Evolutionary conservation across 2,888 invertebrate species (phyloP).

Genomic region (Drosophila stalkeri): DNA sequence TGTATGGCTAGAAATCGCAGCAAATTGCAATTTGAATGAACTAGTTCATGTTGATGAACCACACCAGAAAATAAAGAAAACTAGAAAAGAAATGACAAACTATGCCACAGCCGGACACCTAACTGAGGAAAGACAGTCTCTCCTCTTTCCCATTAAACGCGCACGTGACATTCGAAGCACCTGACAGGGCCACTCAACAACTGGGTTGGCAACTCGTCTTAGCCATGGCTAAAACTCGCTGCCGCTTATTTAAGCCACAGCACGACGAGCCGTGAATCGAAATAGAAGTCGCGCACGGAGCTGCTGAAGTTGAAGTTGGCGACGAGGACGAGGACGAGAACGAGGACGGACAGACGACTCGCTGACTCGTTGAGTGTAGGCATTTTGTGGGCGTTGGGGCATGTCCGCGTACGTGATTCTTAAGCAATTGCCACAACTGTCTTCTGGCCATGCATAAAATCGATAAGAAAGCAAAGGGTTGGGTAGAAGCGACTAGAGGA

Average conservation of each 20-base stretch:
- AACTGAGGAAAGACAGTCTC: slow-evolving; percentile 19
- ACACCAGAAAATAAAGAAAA: not conserved
- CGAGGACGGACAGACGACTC: not conserved
- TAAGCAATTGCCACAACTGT: slow-evolving; percentile 53
- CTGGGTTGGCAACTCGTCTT: slow-evolving; percentile 20
- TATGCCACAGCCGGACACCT: slow-evolving; percentile 20
- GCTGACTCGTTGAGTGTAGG: slow-evolving; percentile 17
- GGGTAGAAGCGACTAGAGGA: not conserved
- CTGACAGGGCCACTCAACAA: slow-evolving; percentile 44
- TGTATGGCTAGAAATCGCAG: slow-evolving; percentile 29
- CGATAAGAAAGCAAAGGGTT: slow-evolving; percentile 30
- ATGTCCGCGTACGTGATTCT: slow-evolving; percentile 69
- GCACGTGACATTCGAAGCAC: slow-evolving; percentile 58
- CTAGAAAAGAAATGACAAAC: slow-evolving; percentile 17
- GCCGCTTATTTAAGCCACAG: slow-evolving; percentile 56
- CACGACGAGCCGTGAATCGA: slow-evolving; percentile 27
- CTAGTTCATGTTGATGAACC: slow-evolving; percentile 49
- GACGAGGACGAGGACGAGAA: not conserved
- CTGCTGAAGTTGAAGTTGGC: not conserved
- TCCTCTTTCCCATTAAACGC: not conserved
- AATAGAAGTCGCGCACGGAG: slow-evolving; percentile 8
- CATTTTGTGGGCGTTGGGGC: slow-evolving; percentile 51
- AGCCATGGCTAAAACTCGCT: slow-evolving; percentile 30
- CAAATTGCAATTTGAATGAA: slow-evolving; percentile 56
- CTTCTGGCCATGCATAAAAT: slow-evolving; percentile 44